Evolutionary conservation across 2,888 invertebrate species (phyloP).

Genomic region (Lumbricus terrestris): DNA sequence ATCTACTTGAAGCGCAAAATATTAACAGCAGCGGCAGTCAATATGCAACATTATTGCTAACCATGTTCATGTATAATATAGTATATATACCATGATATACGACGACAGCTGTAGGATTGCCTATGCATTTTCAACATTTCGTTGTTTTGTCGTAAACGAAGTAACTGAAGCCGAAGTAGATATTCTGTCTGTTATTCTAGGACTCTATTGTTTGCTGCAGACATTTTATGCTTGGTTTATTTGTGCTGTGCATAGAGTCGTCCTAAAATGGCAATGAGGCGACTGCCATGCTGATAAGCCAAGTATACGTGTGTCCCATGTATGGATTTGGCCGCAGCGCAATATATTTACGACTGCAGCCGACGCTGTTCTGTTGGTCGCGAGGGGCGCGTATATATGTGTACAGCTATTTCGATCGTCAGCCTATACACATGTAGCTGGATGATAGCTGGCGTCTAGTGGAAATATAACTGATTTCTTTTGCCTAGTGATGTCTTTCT

Average conservation of each 20-base stretch:
- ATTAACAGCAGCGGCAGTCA: neutral
- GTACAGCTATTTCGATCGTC: neutral
- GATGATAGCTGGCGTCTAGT: neutral
- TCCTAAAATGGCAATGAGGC: neutral
- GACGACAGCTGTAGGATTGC: too few relatives aligned
- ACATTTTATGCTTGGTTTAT: neutral
- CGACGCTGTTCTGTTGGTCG: neutral
- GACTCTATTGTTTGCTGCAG: neutral
- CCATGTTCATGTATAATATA: neutral
- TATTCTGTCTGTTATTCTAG: neutral
- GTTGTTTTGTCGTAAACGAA: too few relatives aligned
- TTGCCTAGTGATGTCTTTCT: neutral
- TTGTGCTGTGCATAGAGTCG: neutral
- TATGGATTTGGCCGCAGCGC: neutral
- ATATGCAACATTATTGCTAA: neutral
- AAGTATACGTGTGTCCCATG: too few relatives aligned
- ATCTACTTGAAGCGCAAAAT: neutral
- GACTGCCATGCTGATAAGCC: neutral
- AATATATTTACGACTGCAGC: neutral
- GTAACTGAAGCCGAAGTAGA: neutral
- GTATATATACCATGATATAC: too few relatives aligned
- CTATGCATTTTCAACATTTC: neutral
- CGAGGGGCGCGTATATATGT: neutral
- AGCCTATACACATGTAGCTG: neutral
- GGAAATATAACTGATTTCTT: slow-evolving; percentile 3